Conservation (phyloP, 2,797 vertebrate species). For the Pseudocheirus occidentalis region DNA sequence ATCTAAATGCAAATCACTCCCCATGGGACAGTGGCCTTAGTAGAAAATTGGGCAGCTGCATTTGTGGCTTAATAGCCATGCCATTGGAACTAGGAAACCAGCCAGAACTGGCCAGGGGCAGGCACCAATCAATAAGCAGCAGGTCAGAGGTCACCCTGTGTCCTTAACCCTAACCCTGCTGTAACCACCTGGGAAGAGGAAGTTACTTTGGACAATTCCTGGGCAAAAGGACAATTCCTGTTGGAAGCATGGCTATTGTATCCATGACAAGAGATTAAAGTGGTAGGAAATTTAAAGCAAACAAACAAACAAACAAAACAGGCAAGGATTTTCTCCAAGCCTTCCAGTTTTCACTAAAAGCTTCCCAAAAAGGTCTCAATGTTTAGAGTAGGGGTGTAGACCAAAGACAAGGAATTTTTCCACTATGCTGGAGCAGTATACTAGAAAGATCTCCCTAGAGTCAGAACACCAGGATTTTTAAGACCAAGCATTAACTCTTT, state of each 20-base stretch:
- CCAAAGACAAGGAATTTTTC: background rate
- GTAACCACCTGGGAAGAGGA: background rate
- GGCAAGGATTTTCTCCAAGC: background rate
- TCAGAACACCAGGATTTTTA: background rate
- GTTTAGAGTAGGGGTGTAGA: fast-evolving
- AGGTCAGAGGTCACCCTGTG: conserved; percentile 4
- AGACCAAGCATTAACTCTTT: background rate
- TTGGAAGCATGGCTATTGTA: background rate
- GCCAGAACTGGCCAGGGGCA: background rate
- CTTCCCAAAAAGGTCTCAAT: too few species aligned
- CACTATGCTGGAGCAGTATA: background rate
- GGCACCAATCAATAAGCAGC: background rate
- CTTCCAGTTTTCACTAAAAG: background rate
- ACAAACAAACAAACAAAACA: background rate
- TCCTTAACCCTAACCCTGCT: background rate
- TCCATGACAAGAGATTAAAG: background rate
- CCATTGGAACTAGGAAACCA: background rate
- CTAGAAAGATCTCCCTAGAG: background rate
- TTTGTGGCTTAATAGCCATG: background rate
- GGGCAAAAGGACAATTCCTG: background rate
- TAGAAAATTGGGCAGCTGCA: background rate
- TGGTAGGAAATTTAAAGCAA: background rate
- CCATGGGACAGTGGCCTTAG: background rate
- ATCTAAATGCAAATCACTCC: conserved; percentile 9
- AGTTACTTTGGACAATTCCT: background rate